Evolutionary conservation across 2,113 vertebrate genomes (phyloP).

Genomic region (Nothobranchius furzeri): DNA sequence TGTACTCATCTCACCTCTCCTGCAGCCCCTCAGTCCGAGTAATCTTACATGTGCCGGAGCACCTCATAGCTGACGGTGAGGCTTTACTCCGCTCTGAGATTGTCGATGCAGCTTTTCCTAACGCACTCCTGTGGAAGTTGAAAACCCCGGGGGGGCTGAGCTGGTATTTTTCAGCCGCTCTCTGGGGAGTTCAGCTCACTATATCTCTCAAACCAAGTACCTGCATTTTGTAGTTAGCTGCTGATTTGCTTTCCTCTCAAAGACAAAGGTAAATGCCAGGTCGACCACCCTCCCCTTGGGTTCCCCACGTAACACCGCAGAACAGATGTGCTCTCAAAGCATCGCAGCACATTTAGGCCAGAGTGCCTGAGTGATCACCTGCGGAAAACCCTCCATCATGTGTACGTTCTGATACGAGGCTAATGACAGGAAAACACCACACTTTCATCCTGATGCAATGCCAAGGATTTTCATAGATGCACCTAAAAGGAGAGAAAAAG

Average conservation of each 20-base stretch:
- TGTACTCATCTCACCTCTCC: constrained; percentile 91
- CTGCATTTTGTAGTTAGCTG: constrained; percentile 16
- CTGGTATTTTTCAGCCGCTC: constrained; percentile 45
- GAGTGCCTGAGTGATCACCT: constrained; percentile 32
- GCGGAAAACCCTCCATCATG: constrained; percentile 39
- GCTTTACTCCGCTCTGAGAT: constrained; percentile 21
- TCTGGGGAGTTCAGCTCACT: constrained; percentile 14
- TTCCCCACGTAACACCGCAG: constrained; percentile 26
- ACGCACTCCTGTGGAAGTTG: constrained; percentile 6
- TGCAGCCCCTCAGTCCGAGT: constrained; percentile 93
- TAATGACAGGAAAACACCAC: not conserved
- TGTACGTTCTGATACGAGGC: constrained; percentile 26
- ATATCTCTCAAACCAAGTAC: constrained; percentile 24
- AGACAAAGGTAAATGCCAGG: constrained; percentile 69
- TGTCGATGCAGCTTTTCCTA: constrained; percentile 8
- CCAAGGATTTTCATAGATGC: constrained; percentile 68
- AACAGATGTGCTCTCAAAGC: constrained; percentile 65
- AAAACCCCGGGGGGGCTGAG: constrained; percentile 31
- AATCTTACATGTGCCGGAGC: constrained; percentile 94
- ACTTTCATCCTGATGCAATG: constrained; percentile 12
- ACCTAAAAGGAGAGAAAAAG: constrained; percentile 32
- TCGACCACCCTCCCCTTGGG: constrained; percentile 11
- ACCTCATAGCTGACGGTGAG: constrained; percentile 96
- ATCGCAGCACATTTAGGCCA: constrained; percentile 61
- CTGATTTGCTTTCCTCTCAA: constrained; percentile 39